These are phyloP conservation scores for Eutrigla gurnardus DNA, from an alignment of 2,797 vertebrate species.

Conservation along the genomic window DNA sequence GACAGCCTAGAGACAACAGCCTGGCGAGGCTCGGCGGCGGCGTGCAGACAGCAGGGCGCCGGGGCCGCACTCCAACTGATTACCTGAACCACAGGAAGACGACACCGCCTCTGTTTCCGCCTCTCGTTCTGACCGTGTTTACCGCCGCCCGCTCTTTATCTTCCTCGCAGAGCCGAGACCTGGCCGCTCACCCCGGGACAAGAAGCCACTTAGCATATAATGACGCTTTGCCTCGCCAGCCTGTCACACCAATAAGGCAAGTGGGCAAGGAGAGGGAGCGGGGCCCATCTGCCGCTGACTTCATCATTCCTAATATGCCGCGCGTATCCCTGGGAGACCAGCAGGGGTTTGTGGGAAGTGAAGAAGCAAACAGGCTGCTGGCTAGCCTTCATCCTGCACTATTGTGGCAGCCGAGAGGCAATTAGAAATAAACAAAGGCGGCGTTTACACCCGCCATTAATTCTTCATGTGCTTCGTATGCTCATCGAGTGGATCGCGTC, in stretches of 20 bases:
- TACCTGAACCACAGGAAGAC: constrained; percentile 52
- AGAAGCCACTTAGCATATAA: constrained; percentile 70
- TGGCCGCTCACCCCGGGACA: constrained; percentile 33
- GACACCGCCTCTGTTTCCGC: constrained; percentile 6
- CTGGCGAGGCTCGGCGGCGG: constrained; percentile 40
- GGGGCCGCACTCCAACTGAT: constrained; percentile 54
- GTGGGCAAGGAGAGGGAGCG: constrained; percentile 51
- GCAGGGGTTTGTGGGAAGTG: constrained; percentile 65
- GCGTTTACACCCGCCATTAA: constrained; percentile 30
- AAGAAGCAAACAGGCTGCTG: constrained; percentile 54
- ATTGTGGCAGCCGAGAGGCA: constrained; percentile 25
- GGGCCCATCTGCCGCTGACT: constrained; percentile 67
- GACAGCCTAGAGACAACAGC: constrained; percentile 50
- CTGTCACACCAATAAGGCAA: constrained; percentile 57
- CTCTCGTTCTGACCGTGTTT: constrained; percentile 17
- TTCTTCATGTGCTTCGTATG: neutral
- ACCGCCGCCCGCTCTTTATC: constrained; percentile 14
- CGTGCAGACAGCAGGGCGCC: constrained; percentile 30
- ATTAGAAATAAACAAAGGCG: constrained; percentile 41
- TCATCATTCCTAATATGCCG: constrained; percentile 55
- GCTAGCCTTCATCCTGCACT: constrained; percentile 16
- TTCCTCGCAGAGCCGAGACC: constrained; percentile 23
- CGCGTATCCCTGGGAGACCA: constrained; percentile 62
- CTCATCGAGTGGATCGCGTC: no score
- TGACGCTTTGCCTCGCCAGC: constrained; percentile 50